phyloP scores from a whole-genome alignment of 1,140 invertebrate species.

The Drosophila persimilis region DNA sequence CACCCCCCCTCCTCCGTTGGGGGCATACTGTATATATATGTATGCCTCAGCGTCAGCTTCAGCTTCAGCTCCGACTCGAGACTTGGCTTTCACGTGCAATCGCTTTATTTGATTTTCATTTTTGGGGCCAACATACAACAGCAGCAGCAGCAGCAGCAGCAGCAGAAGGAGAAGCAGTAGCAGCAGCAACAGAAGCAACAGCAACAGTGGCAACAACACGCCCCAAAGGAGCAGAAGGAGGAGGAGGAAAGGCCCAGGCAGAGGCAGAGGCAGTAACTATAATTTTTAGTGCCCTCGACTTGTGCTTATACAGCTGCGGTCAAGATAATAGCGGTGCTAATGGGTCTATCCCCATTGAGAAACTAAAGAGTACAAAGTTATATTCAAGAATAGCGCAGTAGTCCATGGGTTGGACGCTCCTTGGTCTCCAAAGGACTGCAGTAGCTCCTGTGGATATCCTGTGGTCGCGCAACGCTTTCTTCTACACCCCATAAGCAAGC shows the following conservation, averaged over 20 bases:
- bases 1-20: slow-evolving; percentile 9
- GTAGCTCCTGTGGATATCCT: no score
- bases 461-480: no score
- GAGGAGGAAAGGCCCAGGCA: background rate
- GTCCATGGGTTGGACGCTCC: no score
- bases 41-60: background rate
- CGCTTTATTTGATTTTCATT: slow-evolving; percentile 79
- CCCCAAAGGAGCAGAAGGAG: no score
- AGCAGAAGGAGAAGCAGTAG: slow-evolving; percentile 10
- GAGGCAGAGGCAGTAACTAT: slow-evolving; percentile 34
- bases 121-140: slow-evolving; percentile 59
- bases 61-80: slow-evolving; percentile 13
- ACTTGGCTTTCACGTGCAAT: slow-evolving; percentile 71
- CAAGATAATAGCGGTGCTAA: no score
- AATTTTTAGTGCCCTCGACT: slow-evolving; percentile 59
- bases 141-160: slow-evolving; percentile 27
- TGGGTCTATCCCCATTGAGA: slow-evolving; percentile 1
- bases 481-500: no score
- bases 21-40: no score
- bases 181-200: slow-evolving; percentile 3
- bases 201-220: slow-evolving; percentile 24
- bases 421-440: no score
- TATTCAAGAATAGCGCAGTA: no score
- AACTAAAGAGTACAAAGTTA: no score
- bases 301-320: slow-evolving; percentile 51